A percentile compares a stretch with the other conserved stretches of the same genome.
Conservation (phyloP, 1,140 invertebrate genomes). For the Coenobita brevimanus region DNA sequence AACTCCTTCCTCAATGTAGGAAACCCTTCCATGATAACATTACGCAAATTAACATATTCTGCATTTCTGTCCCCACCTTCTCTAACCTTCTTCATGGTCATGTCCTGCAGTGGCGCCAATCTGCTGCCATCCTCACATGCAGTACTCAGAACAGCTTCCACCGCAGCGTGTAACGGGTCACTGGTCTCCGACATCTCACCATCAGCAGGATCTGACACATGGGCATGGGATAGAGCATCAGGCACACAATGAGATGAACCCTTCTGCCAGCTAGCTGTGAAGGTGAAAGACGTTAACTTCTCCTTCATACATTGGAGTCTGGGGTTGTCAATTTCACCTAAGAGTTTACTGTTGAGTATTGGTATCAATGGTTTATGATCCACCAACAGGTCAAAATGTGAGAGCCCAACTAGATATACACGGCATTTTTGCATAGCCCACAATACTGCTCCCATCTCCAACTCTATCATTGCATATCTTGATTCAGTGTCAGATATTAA, state of each 20-base stretch:
- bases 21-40: neutral
- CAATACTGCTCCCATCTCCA: constrained; percentile 64
- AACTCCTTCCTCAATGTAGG: neutral
- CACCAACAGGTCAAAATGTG: constrained; percentile 52
- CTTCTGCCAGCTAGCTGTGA: neutral
- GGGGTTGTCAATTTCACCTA: constrained; percentile 39
- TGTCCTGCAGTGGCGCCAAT: no score
- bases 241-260: neutral
- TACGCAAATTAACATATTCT: no score
- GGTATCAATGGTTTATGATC: constrained; percentile 61
- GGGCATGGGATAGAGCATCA: neutral
- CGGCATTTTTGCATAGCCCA: constrained; percentile 68
- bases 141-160: neutral
- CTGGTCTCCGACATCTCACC: neutral
- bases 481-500: constrained; percentile 60
- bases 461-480: constrained; percentile 55
- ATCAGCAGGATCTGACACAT: neutral
- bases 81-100: no score
- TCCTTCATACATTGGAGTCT: constrained; percentile 17
- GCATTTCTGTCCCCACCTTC: no score
- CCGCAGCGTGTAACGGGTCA: neutral
- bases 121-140: neutral
- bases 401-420: constrained; percentile 61
- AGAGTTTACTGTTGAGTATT: constrained; percentile 52
- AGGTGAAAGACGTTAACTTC: neutral